phyloP scores from a whole-genome alignment of 2,888 invertebrate species.

The Dicyrtoma fusca region DNA sequence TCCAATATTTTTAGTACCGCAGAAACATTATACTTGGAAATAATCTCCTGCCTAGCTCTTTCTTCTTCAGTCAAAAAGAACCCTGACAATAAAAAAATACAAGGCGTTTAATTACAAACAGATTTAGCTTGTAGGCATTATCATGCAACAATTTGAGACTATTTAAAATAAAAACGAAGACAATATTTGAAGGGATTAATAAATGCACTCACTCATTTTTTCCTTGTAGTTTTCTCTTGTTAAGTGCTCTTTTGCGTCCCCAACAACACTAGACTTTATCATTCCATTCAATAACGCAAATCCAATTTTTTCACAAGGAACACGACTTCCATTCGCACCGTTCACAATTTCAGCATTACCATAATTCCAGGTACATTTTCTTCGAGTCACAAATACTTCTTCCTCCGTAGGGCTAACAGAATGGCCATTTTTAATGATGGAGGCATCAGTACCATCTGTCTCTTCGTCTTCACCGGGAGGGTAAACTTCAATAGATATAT shows the following conservation, averaged over 20 bases:
- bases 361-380: constrained; percentile 54
- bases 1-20: constrained; percentile 47
- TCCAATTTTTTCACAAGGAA: constrained; percentile 51
- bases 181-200: constrained; percentile 11
- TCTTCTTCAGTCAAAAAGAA: constrained; percentile 55
- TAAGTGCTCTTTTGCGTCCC: constrained; percentile 44
- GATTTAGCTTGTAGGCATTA: neutral
- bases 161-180: neutral
- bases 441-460: constrained; percentile 60
- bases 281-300: constrained; percentile 51
- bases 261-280: constrained; percentile 20
- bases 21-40: constrained; percentile 55
- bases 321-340: constrained; percentile 47
- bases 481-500: constrained; percentile 76
- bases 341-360: constrained; percentile 56
- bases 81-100: no score
- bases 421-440: neutral
- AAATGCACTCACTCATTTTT: constrained; percentile 51
- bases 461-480: constrained; percentile 60
- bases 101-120: constrained; percentile 11
- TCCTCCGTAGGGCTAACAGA: constrained; percentile 41
- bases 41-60: constrained; percentile 53
- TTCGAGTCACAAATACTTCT: constrained; percentile 24
- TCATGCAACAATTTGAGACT: neutral
- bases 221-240: constrained; percentile 52